Percentiles rank a stretch among this genome's conserved stretches.
Evolutionary conservation across 2,888 invertebrate species (phyloP).

Genomic region (Notodonta ziczac): DNA sequence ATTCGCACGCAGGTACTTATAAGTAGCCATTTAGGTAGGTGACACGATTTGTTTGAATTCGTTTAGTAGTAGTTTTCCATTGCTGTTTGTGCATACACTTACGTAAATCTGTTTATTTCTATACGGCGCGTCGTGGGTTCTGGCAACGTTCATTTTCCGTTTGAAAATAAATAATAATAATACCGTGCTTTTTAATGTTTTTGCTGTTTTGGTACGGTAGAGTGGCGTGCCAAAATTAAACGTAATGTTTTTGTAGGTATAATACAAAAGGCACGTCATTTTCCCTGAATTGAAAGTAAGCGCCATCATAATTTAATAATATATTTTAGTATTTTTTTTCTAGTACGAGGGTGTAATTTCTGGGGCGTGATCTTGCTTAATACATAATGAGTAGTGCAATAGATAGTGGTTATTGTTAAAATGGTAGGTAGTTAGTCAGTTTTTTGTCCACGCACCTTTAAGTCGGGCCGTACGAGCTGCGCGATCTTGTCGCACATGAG

Average conservation of each 20-base stretch:
- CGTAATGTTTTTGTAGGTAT: background rate
- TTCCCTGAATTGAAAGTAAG: background rate
- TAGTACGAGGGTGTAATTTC: too few relatives aligned
- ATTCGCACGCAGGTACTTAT: too few relatives aligned
- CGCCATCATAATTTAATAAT: too few relatives aligned
- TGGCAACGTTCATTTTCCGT: background rate
- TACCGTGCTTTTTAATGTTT: background rate
- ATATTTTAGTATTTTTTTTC: too few relatives aligned
- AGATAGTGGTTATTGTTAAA: too few relatives aligned
- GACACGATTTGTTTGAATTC: too few relatives aligned
- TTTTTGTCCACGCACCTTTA: constrained; percentile 83
- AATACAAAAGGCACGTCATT: background rate
- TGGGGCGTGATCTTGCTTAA: too few relatives aligned
- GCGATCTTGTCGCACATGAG: constrained; percentile 96
- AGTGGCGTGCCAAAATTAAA: background rate
- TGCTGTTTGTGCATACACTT: background rate
- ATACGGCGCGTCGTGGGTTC: background rate
- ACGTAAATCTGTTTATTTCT: background rate
- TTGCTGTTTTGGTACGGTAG: background rate
- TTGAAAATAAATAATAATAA: background rate
- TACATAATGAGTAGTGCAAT: too few relatives aligned
- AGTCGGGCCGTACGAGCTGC: constrained; percentile 88
- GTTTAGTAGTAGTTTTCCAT: background rate
- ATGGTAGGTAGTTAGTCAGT: background rate
- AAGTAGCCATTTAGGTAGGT: too few relatives aligned